These are phyloP conservation scores for Octonoba sinensis DNA, from an alignment of 2,888 invertebrate genomes.

Conservation along the genomic window DNA sequence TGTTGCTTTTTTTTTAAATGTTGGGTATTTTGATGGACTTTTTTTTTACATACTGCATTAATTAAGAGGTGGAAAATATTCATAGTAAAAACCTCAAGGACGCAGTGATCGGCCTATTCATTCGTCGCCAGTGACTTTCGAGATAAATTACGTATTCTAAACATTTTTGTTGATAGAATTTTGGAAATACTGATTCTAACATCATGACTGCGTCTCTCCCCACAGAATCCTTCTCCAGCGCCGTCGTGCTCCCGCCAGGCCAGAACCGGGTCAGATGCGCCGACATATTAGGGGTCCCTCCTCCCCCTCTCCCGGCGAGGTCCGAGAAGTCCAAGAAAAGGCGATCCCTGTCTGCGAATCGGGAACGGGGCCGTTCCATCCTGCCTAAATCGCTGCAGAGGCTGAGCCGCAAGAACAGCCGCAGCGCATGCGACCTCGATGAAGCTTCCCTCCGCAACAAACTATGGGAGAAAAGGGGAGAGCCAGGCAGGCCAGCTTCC, in stretches of 20 bases:
- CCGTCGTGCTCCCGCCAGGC: slow-evolving; percentile 43
- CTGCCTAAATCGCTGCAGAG: slow-evolving; percentile 34
- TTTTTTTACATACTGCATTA: no score
- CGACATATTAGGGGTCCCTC: slow-evolving; percentile 45
- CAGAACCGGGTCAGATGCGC: slow-evolving; percentile 46
- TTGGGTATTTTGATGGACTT: no score
- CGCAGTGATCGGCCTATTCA: no score
- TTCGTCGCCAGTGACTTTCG: no score
- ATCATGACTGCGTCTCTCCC: neutral
- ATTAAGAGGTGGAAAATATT: no score
- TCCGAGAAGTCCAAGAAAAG: slow-evolving; percentile 39
- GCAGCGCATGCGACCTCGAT: neutral
- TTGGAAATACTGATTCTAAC: no score
- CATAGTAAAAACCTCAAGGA: no score
- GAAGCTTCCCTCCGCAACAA: slow-evolving; percentile 22
- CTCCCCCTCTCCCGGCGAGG: slow-evolving; percentile 36
- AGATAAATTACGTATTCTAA: no score
- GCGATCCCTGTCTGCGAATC: slow-evolving; percentile 28
- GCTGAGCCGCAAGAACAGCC: slow-evolving; percentile 14
- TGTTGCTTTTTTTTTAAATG: no score
- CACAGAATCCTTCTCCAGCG: slow-evolving; percentile 2
- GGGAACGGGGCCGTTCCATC: slow-evolving; percentile 29
- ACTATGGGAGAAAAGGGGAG: slow-evolving; percentile 42
- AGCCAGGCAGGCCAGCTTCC: slow-evolving; percentile 9
- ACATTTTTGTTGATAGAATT: no score